Evolutionary conservation across 2,113 vertebrate genomes (phyloP), one percentile per base, ranked within the genome.

Genomic region (Psittacula cyanocephala): DNA sequence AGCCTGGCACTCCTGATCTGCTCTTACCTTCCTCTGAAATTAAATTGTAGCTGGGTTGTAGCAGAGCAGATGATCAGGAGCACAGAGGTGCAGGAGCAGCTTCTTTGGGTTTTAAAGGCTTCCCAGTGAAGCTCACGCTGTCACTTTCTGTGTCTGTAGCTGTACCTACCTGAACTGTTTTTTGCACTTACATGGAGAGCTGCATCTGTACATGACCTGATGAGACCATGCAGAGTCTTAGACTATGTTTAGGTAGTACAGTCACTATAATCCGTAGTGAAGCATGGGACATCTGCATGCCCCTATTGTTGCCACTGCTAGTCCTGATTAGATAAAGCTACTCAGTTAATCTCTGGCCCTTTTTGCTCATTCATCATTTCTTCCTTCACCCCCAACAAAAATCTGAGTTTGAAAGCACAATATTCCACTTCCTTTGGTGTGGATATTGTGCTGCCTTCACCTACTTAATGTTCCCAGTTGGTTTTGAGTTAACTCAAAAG

Each of bases 251-350:
- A 17, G 35, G n/a, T 78, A 33, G 33, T 27, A 3, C 2, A 71
- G 22, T 75, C 37, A n/a, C 28, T 83, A 5, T 16, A 74, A 0
- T 35, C n/a, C 0, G 0, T 28, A 39, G 12, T 0, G 0, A 67
- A 50, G 13, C 9, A 2, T 31, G 33, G 24, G 5, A 60, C 53
- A 35, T 62, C 29, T 62, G 5, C 37, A 19, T 89, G n/a, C 31
- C 28, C 23, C 55, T 87, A 3, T 81, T 13, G 7, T 63, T 59
- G 35, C 89, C 28, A 27, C 20, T 64, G 31, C 44, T 91, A 44
- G 37, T 47, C 43, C 49, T 59, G 22, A 10, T 74, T 20, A 81
- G 43, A 35, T 89, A 89, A 68, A 57, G 31, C 47, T 89, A 4
- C 33, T 91, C 18, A 2, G 20, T 53, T 89, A 0, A 63, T 75